A percentile compares a stretch with the other conserved stretches of the same genome.
phyloP scores from a whole-genome alignment of 2,113 vertebrate genomes.

The Ceuthmochares aereus region DNA sequence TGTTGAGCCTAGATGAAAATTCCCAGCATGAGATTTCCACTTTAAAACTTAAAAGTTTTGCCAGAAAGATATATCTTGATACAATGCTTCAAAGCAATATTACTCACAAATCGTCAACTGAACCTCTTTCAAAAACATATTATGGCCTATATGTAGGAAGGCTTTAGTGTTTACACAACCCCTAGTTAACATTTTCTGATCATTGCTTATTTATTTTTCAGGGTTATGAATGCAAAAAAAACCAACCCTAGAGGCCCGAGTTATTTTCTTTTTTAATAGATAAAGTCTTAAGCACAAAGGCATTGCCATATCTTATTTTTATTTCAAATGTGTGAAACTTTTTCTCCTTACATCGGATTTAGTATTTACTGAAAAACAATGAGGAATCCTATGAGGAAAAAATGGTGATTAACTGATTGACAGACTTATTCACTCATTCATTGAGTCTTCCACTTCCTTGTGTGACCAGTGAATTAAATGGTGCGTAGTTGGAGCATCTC shows the following conservation, averaged over 20 bases:
- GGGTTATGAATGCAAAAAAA: background rate
- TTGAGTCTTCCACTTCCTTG: background rate
- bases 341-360: background rate
- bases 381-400: background rate
- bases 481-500: background rate
- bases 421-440: background rate
- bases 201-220: background rate
- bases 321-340: background rate
- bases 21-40: background rate
- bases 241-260: background rate
- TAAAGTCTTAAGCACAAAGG: background rate
- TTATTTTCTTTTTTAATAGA: background rate
- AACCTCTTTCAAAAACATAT: background rate
- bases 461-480: background rate
- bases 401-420: background rate
- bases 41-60: background rate
- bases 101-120: background rate
- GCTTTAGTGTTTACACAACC: background rate
- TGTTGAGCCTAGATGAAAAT: background rate
- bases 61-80: background rate
- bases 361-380: constrained; percentile 20
- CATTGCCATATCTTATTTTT: background rate
- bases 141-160: background rate
- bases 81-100: background rate
- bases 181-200: background rate